Percentiles rank a stretch among this genome's conserved stretches.
Conservation (phyloP, 2,888 invertebrate species). For the Cartodere bifasciata region DNA sequence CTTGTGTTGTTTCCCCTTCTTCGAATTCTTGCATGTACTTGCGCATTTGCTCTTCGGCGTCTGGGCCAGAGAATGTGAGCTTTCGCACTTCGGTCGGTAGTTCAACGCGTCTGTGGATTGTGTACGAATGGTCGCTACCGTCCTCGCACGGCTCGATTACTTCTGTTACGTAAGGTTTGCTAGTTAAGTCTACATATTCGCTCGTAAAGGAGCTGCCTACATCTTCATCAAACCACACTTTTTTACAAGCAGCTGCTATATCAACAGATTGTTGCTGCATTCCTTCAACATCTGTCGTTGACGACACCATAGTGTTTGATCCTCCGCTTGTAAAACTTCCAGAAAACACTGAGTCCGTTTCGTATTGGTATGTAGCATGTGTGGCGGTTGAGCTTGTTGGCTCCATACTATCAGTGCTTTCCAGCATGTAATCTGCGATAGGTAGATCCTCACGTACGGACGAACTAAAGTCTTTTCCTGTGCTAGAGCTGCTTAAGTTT, state of each 20-base stretch:
- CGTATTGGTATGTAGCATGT: constrained; percentile 71
- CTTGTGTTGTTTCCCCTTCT: constrained; percentile 39
- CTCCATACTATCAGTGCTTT: constrained; percentile 62
- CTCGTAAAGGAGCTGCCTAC: constrained; percentile 22
- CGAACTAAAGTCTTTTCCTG: constrained; percentile 37
- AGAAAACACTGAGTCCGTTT: constrained; percentile 75
- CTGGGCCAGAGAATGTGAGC: constrained; percentile 40
- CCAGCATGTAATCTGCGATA: constrained; percentile 42
- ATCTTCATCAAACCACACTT: constrained; percentile 39
- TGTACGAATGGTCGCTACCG: constrained; percentile 35
- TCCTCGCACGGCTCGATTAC: constrained; percentile 36
- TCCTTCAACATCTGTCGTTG: constrained; percentile 50
- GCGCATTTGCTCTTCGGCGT: constrained; percentile 38
- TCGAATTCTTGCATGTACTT: constrained; percentile 40
- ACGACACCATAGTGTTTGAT: constrained; percentile 75
- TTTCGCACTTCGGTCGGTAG: constrained; percentile 39
- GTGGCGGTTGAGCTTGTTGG: constrained; percentile 70
- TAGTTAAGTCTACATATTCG: constrained; percentile 27
- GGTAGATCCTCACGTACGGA: constrained; percentile 31
- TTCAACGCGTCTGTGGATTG: constrained; percentile 37
- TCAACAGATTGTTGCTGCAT: constrained; percentile 38
- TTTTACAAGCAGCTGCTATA: constrained; percentile 32
- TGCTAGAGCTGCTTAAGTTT: constrained; percentile 38
- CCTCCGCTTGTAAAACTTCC: constrained; percentile 74
- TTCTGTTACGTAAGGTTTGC: constrained; percentile 37